A percentile compares a stretch with the other conserved stretches of the same genome.
phyloP scores from a whole-genome alignment of 2,888 invertebrate species.

The Athalia circularis region DNA sequence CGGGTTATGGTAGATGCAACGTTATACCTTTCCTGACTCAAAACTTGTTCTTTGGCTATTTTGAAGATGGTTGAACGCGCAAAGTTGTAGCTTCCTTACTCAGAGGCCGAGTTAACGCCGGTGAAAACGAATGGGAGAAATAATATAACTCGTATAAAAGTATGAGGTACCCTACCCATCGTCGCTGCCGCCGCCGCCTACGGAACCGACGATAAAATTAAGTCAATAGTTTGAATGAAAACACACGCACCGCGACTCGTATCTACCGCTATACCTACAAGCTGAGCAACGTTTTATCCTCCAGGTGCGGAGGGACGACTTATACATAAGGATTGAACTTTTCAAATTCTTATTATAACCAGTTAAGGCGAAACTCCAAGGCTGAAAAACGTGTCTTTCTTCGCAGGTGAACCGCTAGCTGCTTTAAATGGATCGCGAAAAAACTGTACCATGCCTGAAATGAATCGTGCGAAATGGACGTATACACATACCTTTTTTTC shows the following conservation, averaged over 20 bases:
- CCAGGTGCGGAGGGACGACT: neutral
- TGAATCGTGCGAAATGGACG: neutral
- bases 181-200: neutral
- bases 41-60: conserved; percentile 19
- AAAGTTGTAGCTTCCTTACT: neutral
- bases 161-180: too few relatives aligned
- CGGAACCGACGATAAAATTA: conserved; percentile 10
- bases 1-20: neutral
- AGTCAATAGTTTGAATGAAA: conserved; percentile 21
- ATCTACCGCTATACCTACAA: neutral
- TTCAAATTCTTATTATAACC: neutral
- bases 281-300: neutral
- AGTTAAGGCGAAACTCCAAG: neutral
- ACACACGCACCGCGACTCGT: neutral
- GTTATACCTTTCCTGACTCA: neutral
- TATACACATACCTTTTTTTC: neutral
- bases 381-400: neutral
- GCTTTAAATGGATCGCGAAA: conserved; percentile 4
- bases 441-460: neutral
- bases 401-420: neutral
- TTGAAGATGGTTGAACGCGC: conserved; percentile 17
- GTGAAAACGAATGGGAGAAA: neutral
- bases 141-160: conserved; percentile 2
- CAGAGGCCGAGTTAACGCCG: neutral
- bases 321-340: too few relatives aligned